Evolutionary conservation across 2,888 invertebrate species (phyloP).

Genomic region (Neoitamus cyanurus): DNA sequence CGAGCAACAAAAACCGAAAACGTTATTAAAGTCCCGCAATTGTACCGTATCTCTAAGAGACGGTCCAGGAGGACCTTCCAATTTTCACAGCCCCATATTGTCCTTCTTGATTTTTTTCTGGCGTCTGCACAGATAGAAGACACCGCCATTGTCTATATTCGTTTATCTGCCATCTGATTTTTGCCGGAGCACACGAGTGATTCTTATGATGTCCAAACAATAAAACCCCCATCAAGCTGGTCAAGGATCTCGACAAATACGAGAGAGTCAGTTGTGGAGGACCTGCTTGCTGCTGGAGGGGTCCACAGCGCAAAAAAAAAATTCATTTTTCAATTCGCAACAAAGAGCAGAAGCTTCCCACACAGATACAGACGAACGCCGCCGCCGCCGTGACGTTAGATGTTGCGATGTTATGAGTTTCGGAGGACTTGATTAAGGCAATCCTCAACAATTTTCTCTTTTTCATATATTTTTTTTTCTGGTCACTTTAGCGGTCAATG

Average conservation of each 20-base stretch:
- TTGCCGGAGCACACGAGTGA: background rate
- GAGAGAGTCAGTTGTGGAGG: background rate
- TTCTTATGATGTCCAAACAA: conserved; percentile 15
- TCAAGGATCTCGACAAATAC: background rate
- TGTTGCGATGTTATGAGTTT: conserved; percentile 32
- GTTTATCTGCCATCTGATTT: background rate
- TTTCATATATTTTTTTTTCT: conserved; percentile 30
- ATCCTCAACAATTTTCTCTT: conserved; percentile 33
- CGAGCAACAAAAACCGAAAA: background rate
- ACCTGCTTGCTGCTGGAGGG: background rate
- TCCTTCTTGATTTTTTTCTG: background rate
- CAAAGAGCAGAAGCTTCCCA: conserved; percentile 3
- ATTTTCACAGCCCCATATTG: conserved; percentile 1
- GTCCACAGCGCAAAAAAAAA: background rate
- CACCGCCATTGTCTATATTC: background rate
- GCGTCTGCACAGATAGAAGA: background rate
- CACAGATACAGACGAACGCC: background rate
- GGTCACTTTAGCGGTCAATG: conserved; percentile 51
- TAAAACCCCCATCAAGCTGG: background rate
- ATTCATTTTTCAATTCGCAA: conserved; percentile 36
- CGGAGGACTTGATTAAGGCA: conserved; percentile 43
- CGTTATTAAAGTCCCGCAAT: background rate
- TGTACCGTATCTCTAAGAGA: background rate
- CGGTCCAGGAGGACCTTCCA: background rate
- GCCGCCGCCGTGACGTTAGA: background rate